Base-by-base conservation (phyloP, 1,140 invertebrate genomes). In the Brachionus asplanchnoidis region DNA sequence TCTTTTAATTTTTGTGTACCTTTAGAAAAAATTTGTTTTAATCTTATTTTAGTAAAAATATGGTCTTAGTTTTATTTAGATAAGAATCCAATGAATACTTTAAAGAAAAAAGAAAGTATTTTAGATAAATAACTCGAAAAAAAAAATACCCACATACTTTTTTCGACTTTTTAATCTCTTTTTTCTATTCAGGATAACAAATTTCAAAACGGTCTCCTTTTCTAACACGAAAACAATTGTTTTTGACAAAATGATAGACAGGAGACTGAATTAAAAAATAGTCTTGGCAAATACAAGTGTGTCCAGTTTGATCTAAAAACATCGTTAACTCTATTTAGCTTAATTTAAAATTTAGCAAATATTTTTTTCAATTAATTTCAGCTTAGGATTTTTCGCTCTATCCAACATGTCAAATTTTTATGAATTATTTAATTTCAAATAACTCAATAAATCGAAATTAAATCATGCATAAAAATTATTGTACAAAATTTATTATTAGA, bases 11-110 rank as follows among this genome's bases (percentile, higher is more conserved):
- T 40, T 73, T 23, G 68, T 73, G 40, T 73, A 73, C 68, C 68
- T 73, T 42, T 73, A 73, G 32, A 32, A 68, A n/a, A 40, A 32
- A 68, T 40, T 68, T 73, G 68, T 73, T 73, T 73, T 73, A 44
- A 73, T 73, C 68, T 20, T 73, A 73, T 73, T 73, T 40, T 68
- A 14, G 66, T 68, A 73, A 73, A 28, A 28, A 42, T 73, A 73
- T 20, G 68, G 68, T 73, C 68, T 73, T 73, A 42, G 68, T 42
- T 42, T 73, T 73, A 73, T 73, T 73, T 73, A 73, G 68, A 73
- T 73, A 73, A 73, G 40, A 36, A 46, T 73, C 68, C 42, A 73
- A 73, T 73, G 23, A 73, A 73, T 73, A 44, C 42, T 73, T 73
- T n/a, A 73, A 73, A 73, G 42, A 68, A n/a, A 23, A 40, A 32